Percentiles rank a stretch among this genome's conserved stretches.
Conservation (phyloP, 92 coral and sea anemone genomes). For the Anthopleura xanthogrammica region DNA sequence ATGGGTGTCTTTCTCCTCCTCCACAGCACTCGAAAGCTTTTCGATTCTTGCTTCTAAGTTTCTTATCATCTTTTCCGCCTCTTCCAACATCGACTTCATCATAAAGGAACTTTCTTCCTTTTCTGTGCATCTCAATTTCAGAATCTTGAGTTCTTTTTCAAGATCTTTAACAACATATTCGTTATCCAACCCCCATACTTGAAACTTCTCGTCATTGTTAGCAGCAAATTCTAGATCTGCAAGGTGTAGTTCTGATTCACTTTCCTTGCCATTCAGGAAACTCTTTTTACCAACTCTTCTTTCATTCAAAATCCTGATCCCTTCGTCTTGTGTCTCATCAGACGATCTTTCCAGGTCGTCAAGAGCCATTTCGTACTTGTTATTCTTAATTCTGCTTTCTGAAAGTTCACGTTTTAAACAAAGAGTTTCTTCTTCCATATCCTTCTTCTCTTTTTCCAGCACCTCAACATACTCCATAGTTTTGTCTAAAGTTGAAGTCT, state of each 20-base stretch:
- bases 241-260: constrained; percentile 3
- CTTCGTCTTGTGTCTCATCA: constrained; percentile 3
- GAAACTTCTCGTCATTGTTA: constrained; percentile 26
- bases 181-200: not conserved
- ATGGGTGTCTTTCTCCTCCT: constrained; percentile 29
- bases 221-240: not conserved
- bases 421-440: constrained; percentile 12
- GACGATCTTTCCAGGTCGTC: not conserved
- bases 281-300: constrained; percentile 13
- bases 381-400: constrained; percentile 6
- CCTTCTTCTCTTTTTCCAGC: constrained; percentile 10
- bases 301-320: constrained; percentile 11
- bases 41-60: constrained; percentile 32
- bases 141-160: constrained; percentile 30
- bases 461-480: constrained; percentile 1
- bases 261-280: constrained; percentile 25
- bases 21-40: constrained; percentile 40
- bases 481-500: not conserved
- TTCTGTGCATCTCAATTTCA: constrained; percentile 19
- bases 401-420: constrained; percentile 11
- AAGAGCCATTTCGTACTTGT: constrained; percentile 10
- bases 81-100: constrained; percentile 31
- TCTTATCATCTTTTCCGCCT: constrained; percentile 28
- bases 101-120: constrained; percentile 38
- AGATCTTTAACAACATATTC: not conserved